These are phyloP conservation scores for Haplotaxodon microlepis DNA, from an alignment of 2,113 vertebrate genomes.

Conservation along the genomic window DNA sequence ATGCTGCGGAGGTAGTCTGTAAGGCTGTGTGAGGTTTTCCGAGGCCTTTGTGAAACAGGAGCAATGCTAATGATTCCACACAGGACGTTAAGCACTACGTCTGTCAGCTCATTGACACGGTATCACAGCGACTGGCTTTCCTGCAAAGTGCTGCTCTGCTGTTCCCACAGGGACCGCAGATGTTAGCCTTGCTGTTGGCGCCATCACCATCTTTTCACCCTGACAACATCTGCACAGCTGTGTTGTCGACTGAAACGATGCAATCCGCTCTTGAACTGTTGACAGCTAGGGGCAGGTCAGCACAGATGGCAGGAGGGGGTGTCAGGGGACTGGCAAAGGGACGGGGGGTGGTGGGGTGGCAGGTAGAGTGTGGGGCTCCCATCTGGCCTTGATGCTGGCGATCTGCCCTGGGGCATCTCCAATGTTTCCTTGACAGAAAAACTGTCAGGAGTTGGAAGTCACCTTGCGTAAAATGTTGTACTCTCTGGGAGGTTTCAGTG, in stretches of 20 bases:
- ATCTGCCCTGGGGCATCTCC: conserved; percentile 52
- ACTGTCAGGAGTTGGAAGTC: conserved; percentile 63
- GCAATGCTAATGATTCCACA: conserved; percentile 3
- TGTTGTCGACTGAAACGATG: conserved; percentile 17
- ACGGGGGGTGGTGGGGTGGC: background rate
- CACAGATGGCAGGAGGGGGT: conserved; percentile 61
- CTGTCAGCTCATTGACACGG: conserved; percentile 22
- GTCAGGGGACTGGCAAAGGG: conserved; percentile 38
- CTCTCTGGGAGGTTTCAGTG: conserved; percentile 20
- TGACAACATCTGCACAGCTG: conserved; percentile 64
- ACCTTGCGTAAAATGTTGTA: conserved; percentile 46
- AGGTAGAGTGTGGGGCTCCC: conserved; percentile 57
- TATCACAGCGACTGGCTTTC: conserved; percentile 32
- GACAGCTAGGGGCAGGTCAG: conserved; percentile 59
- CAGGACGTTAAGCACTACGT: conserved; percentile 13
- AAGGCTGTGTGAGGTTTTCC: background rate
- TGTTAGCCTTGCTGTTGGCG: conserved; percentile 47
- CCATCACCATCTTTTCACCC: conserved; percentile 22
- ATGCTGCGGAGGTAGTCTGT: background rate
- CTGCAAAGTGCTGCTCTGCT: conserved; percentile 40
- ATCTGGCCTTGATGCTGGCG: conserved; percentile 63
- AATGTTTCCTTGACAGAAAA: conserved; percentile 38
- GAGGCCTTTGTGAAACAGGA: background rate
- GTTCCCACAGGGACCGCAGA: conserved; percentile 62
- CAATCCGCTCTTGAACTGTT: conserved; percentile 41